phyloP scores from a whole-genome alignment of 2,797 vertebrate species.

The Astyanax mexicanus region DNA sequence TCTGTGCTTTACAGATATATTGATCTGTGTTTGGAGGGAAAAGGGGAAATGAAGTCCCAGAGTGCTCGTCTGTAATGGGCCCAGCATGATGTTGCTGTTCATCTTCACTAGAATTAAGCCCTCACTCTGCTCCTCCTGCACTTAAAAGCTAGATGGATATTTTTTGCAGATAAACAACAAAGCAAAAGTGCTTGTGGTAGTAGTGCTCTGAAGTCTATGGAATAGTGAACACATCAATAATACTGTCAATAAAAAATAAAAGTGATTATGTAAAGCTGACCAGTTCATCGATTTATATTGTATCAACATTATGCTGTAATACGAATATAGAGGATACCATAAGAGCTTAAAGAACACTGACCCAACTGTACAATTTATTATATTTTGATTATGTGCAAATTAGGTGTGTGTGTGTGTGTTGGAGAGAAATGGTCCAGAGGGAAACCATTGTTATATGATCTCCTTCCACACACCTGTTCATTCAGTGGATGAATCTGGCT shows the following conservation, averaged over 20 bases:
- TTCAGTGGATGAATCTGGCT: neutral
- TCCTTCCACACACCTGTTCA: neutral
- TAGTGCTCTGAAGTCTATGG: too few relatives aligned
- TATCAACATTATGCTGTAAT: too few relatives aligned
- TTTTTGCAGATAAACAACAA: constrained; percentile 26
- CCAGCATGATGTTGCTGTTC: constrained; percentile 12
- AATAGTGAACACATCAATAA: neutral
- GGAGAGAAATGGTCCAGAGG: too few relatives aligned
- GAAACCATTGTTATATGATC: neutral
- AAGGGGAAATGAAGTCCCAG: neutral
- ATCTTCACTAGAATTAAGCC: constrained; percentile 4
- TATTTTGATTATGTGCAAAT: too few relatives aligned
- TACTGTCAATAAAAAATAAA: neutral
- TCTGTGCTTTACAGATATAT: neutral
- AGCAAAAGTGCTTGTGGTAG: too few relatives aligned
- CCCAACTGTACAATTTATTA: too few relatives aligned
- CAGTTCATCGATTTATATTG: too few relatives aligned
- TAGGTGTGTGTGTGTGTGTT: too few relatives aligned
- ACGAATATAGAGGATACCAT: too few relatives aligned
- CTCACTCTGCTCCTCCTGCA: neutral
- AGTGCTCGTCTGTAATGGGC: constrained; percentile 21
- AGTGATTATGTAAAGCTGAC: too few relatives aligned
- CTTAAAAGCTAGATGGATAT: neutral
- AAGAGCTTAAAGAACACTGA: too few relatives aligned
- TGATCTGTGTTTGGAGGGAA: neutral